Conservation (phyloP, 2,113 vertebrate species). For the Coturnix japonica region DNA sequence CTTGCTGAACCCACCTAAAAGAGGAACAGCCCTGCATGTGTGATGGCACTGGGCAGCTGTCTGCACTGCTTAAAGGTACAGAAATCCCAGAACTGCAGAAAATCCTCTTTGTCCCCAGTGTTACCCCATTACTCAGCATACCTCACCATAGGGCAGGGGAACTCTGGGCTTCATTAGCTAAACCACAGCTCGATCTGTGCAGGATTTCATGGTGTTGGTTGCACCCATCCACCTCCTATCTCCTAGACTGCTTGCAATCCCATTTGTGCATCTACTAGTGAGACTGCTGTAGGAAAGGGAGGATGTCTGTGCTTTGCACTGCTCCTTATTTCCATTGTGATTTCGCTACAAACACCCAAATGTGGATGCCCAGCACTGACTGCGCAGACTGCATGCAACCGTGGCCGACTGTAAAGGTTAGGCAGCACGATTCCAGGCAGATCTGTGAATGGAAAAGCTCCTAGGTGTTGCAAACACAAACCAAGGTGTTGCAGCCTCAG, state of each 20-base stretch:
- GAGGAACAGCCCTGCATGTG: not conserved
- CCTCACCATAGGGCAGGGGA: not conserved
- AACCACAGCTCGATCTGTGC: not conserved
- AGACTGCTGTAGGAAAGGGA: not conserved
- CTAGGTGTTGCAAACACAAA: not conserved
- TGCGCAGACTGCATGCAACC: not conserved
- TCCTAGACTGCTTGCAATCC: not conserved
- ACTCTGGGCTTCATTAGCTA: not conserved
- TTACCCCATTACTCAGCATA: not conserved
- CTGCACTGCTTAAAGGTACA: not conserved
- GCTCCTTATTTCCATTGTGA: not conserved
- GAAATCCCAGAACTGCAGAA: not conserved
- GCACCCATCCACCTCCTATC: not conserved
- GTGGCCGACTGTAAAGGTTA: not conserved
- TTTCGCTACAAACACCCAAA: not conserved
- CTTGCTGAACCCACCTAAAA: not conserved
- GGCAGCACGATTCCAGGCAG: not conserved
- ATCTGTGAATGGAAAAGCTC: not conserved
- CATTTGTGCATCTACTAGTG: accelerated
- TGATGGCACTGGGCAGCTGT: not conserved
- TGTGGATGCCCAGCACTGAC: not conserved
- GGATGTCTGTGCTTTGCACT: not conserved
- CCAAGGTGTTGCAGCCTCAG: accelerated
- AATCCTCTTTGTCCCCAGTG: not conserved
- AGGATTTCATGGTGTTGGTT: not conserved